A percentile compares a stretch with the other conserved stretches of the same genome.
phyloP scores from a whole-genome alignment of 1,140 invertebrate genomes.

The Musca vetustissima region DNA sequence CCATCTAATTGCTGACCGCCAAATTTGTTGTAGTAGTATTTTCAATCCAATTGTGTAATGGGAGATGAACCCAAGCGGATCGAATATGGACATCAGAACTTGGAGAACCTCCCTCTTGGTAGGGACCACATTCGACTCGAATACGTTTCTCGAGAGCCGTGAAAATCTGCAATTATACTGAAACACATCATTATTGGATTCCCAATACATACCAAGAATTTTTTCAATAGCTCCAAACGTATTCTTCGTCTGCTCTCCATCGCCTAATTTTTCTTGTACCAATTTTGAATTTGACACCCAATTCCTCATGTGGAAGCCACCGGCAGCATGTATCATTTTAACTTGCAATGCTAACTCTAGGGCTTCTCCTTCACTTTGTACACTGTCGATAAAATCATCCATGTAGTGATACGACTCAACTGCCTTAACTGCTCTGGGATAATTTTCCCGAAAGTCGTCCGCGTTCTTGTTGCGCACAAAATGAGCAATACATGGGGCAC shows the following conservation, averaged over 20 bases:
- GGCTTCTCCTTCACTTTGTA: background rate
- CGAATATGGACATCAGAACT: conserved; percentile 46
- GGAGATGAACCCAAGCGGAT: conserved; percentile 51
- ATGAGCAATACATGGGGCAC: conserved; percentile 11
- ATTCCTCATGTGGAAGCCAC: background rate
- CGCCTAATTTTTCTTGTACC: no score
- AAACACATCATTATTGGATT: background rate
- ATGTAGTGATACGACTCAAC: background rate
- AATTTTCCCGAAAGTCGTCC: background rate
- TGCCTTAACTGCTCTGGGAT: conserved; percentile 6
- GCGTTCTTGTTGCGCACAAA: conserved; percentile 15
- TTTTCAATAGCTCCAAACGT: background rate
- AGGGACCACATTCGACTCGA: conserved; percentile 14
- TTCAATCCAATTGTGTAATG: conserved; percentile 49
- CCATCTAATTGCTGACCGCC: conserved; percentile 37
- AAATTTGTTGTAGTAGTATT: conserved; percentile 54
- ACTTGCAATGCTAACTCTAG: conserved; percentile 2
- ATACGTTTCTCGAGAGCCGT: background rate
- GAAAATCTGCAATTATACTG: conserved; percentile 13
- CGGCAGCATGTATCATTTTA: background rate
- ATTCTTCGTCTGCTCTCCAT: no score
- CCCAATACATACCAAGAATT: background rate
- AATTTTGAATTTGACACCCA: background rate
- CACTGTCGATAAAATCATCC: conserved; percentile 13
- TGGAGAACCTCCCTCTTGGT: conserved; percentile 42